A percentile compares a stretch with the other conserved stretches of the same genome.
These are phyloP conservation scores for Coilia nasus DNA, from an alignment of 2,797 vertebrate species.

Conservation along the genomic window DNA sequence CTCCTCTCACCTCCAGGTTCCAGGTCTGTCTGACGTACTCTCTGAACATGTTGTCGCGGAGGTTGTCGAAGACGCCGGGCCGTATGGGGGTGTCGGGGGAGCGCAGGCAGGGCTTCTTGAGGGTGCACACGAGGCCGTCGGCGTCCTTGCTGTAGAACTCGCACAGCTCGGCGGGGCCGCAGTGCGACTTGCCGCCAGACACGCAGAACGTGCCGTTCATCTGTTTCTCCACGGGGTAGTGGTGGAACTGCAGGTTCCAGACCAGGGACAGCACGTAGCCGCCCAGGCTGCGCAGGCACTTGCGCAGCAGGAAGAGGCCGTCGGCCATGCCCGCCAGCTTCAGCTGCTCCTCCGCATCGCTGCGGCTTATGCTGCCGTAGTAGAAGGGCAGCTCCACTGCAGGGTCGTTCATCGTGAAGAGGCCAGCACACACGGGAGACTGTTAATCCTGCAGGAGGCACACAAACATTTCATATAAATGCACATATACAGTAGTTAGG, in stretches of 20 bases:
- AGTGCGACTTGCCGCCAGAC: constrained; percentile 87
- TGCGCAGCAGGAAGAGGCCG: constrained; percentile 90
- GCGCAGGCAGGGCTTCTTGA: constrained; percentile 90
- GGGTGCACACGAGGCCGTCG: constrained; percentile 85
- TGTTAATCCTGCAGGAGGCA: background rate
- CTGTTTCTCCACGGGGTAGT: constrained; percentile 92
- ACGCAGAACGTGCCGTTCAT: constrained; percentile 92
- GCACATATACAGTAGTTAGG: too few species aligned
- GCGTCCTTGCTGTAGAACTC: constrained; percentile 92
- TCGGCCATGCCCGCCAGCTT: constrained; percentile 92
- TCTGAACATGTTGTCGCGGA: constrained; percentile 91
- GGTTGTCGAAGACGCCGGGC: constrained; percentile 84
- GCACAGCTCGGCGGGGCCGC: constrained; percentile 92
- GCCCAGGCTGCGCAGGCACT: constrained; percentile 91
- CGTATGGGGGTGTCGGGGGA: constrained; percentile 74
- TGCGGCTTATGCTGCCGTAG: constrained; percentile 92
- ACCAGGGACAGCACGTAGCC: constrained; percentile 95
- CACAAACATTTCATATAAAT: background rate
- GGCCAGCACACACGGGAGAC: background rate
- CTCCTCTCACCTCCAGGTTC: constrained; percentile 87
- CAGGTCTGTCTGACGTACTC: constrained; percentile 92
- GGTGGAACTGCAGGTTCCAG: constrained; percentile 84
- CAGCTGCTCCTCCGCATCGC: constrained; percentile 89
- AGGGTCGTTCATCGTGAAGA: constrained; percentile 82
- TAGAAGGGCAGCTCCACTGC: constrained; percentile 92